These are phyloP conservation scores for Acanthisitta chloris DNA, from an alignment of 2,113 vertebrate genomes.

Conservation along the genomic window DNA sequence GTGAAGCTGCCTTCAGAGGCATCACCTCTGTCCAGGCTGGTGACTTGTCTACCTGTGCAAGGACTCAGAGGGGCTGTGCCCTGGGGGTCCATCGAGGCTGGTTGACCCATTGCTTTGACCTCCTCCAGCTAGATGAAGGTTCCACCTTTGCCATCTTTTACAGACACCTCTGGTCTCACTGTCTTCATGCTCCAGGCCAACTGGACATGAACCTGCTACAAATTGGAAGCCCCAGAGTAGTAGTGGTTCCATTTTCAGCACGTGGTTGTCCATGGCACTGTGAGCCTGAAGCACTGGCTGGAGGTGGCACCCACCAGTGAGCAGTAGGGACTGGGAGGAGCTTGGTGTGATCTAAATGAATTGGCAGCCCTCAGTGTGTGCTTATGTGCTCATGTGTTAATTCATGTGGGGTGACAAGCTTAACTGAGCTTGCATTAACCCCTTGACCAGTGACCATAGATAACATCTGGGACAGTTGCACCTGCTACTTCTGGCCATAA, in stretches of 20 bases:
- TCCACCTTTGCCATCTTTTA: background rate
- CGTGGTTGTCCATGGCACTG: rapidly evolving
- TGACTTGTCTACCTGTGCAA: rapidly evolving
- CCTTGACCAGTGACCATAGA: background rate
- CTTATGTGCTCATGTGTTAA: rapidly evolving
- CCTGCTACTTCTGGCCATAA: background rate
- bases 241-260: background rate
- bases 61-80: background rate
- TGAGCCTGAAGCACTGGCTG: rapidly evolving
- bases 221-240: background rate
- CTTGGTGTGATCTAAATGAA: background rate
- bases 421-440: background rate
- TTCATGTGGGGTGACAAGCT: background rate
- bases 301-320: background rate
- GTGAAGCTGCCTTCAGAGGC: background rate
- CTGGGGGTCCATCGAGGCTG: background rate
- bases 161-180: background rate
- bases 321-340: background rate
- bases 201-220: background rate
- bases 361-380: background rate
- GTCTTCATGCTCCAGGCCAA: background rate
- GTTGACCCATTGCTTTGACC: background rate
- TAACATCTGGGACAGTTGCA: background rate
- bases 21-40: background rate
- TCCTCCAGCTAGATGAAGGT: rapidly evolving